Evolutionary conservation across 2,888 invertebrate species (phyloP).

Genomic region (Dyspetes luteomarginatus): DNA sequence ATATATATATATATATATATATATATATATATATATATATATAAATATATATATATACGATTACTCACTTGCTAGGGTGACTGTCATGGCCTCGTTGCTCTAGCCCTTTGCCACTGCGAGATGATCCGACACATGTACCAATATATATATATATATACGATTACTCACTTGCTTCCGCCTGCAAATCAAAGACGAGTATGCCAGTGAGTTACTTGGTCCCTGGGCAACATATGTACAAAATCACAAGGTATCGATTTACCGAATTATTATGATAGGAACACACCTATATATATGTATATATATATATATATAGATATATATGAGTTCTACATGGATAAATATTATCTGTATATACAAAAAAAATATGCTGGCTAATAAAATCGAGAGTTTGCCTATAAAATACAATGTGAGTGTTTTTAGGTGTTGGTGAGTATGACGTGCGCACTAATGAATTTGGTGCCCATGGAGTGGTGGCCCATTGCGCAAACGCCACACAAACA

Average conservation of each 20-base stretch:
- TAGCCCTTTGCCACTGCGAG: not conserved
- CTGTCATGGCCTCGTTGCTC: slow-evolving; percentile 12
- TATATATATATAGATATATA: not conserved
- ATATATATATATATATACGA: no score
- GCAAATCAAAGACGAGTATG: slow-evolving; percentile 6
- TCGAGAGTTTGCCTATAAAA: not conserved
- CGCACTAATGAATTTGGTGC: slow-evolving; percentile 52
- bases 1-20: no score
- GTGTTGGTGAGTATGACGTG: not conserved
- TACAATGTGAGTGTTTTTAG: not conserved
- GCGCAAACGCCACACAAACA: slow-evolving; percentile 22
- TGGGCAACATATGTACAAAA: slow-evolving; percentile 3
- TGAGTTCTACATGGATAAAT: not conserved
- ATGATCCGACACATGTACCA: slow-evolving; percentile 3
- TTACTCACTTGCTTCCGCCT: not conserved
- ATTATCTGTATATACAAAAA: not conserved
- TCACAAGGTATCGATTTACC: not conserved
- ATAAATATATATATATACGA: no score
- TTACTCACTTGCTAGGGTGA: slow-evolving; percentile 28
- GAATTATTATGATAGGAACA: no score
- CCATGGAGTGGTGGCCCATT: slow-evolving; percentile 21
- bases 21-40: no score
- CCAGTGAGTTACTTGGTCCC: slow-evolving; percentile 12
- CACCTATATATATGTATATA: no score
- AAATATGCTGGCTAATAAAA: no score